Evolutionary conservation across 2,888 invertebrate species (phyloP).

Genomic region (Syrphus vitripennis): DNA sequence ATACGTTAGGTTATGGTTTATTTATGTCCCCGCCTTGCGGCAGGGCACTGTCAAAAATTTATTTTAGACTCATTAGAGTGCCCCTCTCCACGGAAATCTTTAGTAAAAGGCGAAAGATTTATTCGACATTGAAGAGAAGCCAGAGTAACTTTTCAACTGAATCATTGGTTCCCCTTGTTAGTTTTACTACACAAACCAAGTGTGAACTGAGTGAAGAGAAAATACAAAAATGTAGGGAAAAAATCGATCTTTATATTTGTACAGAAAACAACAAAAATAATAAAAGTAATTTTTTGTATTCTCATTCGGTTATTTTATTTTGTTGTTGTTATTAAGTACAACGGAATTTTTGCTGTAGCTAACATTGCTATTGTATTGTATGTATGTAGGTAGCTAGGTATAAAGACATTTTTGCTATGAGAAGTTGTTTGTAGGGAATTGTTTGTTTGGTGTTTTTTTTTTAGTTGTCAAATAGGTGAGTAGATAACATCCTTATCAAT

Average conservation of each 20-base stretch:
- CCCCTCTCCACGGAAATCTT: constrained; percentile 70
- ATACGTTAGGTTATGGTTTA: too few relatives aligned
- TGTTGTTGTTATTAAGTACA: too few relatives aligned
- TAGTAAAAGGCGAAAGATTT: constrained; percentile 71
- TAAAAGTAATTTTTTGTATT: neutral
- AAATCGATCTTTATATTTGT: neutral
- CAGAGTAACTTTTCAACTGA: constrained; percentile 22
- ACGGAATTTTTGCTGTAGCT: too few relatives aligned
- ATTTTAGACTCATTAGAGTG: constrained; percentile 69
- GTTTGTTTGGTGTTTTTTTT: neutral
- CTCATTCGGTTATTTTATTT: neutral
- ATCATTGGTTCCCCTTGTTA: neutral
- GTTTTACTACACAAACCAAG: neutral
- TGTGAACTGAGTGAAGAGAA: constrained; percentile 36
- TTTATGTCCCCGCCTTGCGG: constrained; percentile 51
- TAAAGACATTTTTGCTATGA: too few relatives aligned
- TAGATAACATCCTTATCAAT: neutral
- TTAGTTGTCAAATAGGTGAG: neutral
- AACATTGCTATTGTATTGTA: too few relatives aligned
- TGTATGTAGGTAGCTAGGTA: too few relatives aligned
- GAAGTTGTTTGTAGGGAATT: too few relatives aligned
- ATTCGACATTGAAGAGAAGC: constrained; percentile 70
- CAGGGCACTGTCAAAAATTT: constrained; percentile 59
- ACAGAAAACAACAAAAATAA: neutral
- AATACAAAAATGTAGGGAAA: neutral